A percentile compares a stretch with the other conserved stretches of the same genome.
These are phyloP conservation scores for Ramazzottius varieornatus DNA, from an alignment of 2,888 invertebrate species.

Conservation along the genomic window DNA sequence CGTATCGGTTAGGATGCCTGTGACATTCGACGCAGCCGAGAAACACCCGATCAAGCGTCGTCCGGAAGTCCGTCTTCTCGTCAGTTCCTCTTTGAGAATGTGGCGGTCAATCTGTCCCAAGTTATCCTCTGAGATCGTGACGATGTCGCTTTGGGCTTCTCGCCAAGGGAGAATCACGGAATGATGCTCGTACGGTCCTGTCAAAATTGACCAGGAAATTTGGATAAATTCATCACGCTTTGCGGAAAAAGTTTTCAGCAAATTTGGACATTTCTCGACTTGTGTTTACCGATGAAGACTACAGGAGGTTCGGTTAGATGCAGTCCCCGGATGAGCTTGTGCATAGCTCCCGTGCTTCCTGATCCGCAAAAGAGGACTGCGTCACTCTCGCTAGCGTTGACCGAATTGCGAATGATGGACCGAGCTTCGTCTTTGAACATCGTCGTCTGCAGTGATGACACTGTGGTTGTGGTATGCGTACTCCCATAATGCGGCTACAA, in stretches of 20 bases:
- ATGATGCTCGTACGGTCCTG: conserved; percentile 49
- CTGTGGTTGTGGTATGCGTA: conserved; percentile 49
- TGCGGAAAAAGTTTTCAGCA: too few species aligned
- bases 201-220: conserved; percentile 50
- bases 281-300: conserved; percentile 11
- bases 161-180: conserved; percentile 54
- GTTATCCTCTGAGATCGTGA: conserved; percentile 46
- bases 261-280: too few species aligned
- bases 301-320: conserved; percentile 28
- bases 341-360: conserved; percentile 47
- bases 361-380: conserved; percentile 44
- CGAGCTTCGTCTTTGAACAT: conserved; percentile 58
- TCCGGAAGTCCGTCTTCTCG: conserved; percentile 31
- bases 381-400: conserved; percentile 53
- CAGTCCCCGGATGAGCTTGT: conserved; percentile 44
- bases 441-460: conserved; percentile 61
- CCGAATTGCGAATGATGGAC: conserved; percentile 45
- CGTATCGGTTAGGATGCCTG: conserved; percentile 58
- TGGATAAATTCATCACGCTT: too few species aligned
- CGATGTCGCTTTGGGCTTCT: conserved; percentile 45
- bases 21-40: conserved; percentile 59
- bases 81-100: conserved; percentile 42
- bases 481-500: conserved; percentile 45
- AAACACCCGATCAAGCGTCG: conserved; percentile 53
- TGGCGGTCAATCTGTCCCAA: conserved; percentile 51